phyloP scores from a whole-genome alignment of 2,888 invertebrate species.

The Mesodorylaimus sp. region DNA sequence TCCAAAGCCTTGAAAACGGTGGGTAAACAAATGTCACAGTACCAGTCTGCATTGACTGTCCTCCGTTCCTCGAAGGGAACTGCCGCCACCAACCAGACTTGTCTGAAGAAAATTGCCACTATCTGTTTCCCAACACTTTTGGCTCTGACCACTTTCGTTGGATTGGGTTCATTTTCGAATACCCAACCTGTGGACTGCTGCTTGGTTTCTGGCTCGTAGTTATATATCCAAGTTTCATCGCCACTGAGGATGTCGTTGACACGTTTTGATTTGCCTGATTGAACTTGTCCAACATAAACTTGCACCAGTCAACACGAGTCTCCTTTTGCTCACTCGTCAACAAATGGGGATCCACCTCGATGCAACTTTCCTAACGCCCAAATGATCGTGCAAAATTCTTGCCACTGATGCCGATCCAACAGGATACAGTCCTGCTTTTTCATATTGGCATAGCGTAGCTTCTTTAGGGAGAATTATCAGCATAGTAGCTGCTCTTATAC shows the following conservation, averaged over 20 bases:
- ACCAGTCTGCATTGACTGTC: conserved; percentile 1
- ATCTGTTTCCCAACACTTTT: not conserved
- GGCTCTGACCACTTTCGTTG: not conserved
- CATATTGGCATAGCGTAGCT: too few relatives aligned
- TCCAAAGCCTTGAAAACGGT: not conserved
- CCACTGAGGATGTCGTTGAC: not conserved
- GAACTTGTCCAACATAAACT: too few relatives aligned
- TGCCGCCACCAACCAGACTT: not conserved
- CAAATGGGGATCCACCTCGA: not conserved
- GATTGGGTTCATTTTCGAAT: not conserved
- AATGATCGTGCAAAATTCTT: not conserved
- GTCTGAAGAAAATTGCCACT: not conserved
- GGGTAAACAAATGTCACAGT: not conserved
- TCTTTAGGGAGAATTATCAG: too few relatives aligned
- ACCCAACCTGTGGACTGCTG: not conserved
- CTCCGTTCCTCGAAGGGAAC: not conserved
- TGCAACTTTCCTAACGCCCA: not conserved
- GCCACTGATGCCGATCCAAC: not conserved
- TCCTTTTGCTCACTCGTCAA: not conserved
- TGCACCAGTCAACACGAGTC: too few relatives aligned
- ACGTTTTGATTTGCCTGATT: too few relatives aligned
- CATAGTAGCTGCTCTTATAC: too few relatives aligned
- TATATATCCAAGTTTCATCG: conserved; percentile 1
- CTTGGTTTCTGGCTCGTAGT: not conserved
- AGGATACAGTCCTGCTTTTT: too few relatives aligned